Evolutionary conservation across 2,888 invertebrate species (phyloP), one percentile per base, ranked within the genome.

Genomic region (Cactoblastis cactorum): DNA sequence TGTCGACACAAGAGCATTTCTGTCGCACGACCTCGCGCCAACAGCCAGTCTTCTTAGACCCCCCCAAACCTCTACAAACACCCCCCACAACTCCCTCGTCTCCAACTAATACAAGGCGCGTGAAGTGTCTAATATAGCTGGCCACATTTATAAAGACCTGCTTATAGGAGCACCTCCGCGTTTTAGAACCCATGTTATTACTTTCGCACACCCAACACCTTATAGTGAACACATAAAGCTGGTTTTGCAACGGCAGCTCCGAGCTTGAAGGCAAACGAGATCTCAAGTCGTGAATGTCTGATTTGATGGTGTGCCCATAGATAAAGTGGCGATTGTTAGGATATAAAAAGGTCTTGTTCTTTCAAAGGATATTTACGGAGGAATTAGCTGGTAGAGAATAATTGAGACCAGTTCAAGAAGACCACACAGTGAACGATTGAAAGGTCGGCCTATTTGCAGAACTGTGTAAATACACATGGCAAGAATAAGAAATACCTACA

Each of bases 131-230:
- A 53, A 28, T 51, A 54, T 71, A 61, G 74, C 71, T 80, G 85
- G 88, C 62, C 67, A 62, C 59, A 59, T 70, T 70, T 68, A 87
- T 81, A 88, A 88, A 87, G 88, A 82, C 82, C 70, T 74, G 73
- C 80, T 82, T 87, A 82, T 76, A 77, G 77, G 78, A 77, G 81
- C 83, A 84, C 80, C 84, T 84, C 81, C 80, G 77, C 80, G 74
- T 83, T 86, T 83, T 77, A 82, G 78, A 77, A 72, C 72, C 69
- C 72, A 69, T 71, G 71, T 80, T 65, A 62, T 74, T 71, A 66
- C 55, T 58, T 65, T 61, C 68, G 68, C 77, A 61, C 65, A 68
- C 59, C 59, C 58, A 60, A 69, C 58, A 70, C 71, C 69, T 66
- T 85, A 75, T 47, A 32, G 50, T 43, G 39, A 24, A 37, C 55